Conservation (phyloP, 2,113 vertebrate genomes). For the Elephas maximus region DNA sequence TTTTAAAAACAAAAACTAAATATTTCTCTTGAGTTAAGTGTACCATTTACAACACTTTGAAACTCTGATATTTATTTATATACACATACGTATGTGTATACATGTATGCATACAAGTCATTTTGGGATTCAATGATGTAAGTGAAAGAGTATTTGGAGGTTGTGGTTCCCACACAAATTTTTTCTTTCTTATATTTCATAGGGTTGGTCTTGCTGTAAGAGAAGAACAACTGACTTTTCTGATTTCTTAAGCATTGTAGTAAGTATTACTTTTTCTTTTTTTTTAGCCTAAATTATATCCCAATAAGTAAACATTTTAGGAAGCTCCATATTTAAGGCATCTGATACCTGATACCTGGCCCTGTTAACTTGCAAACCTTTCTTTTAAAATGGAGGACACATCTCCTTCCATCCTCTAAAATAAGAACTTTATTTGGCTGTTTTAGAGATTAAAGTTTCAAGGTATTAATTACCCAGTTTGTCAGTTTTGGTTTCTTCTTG, state of each 20-base stretch:
- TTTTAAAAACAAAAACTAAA: neutral
- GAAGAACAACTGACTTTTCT: constrained; percentile 98
- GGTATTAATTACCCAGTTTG: neutral
- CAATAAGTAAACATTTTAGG: neutral
- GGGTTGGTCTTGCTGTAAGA: constrained; percentile 99
- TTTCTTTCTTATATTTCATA: constrained; percentile 81
- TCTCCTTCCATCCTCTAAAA: neutral
- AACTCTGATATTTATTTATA: neutral
- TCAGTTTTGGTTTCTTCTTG: neutral
- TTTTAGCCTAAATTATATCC: neutral
- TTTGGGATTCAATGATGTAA: neutral
- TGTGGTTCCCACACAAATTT: neutral
- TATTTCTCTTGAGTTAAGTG: neutral
- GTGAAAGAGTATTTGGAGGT: neutral
- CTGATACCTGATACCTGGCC: neutral
- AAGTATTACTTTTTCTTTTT: constrained; percentile 83
- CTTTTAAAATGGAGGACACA: neutral
- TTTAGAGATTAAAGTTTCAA: constrained; percentile 9
- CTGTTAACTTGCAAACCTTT: neutral
- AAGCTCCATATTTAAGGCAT: neutral
- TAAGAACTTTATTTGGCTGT: neutral
- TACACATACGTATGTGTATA: too few relatives aligned
- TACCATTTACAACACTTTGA: neutral
- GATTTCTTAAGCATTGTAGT: constrained; percentile 98
- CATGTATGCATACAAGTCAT: neutral